Evolutionary conservation across 2,888 invertebrate genomes (phyloP).

Genomic region (Cerastoderma edule): DNA sequence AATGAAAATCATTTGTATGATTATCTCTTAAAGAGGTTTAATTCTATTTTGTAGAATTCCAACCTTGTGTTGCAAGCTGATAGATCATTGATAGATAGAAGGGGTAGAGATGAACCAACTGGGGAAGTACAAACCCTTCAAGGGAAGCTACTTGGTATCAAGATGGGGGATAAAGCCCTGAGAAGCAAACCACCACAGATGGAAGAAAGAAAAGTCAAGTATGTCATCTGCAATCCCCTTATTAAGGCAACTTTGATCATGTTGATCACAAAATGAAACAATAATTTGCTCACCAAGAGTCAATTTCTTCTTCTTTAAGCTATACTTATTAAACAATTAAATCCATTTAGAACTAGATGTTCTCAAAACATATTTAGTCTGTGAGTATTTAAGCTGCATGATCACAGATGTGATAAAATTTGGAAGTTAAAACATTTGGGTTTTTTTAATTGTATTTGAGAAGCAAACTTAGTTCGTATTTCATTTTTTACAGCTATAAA

Average conservation of each 20-base stretch:
- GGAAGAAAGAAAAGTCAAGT: conserved; percentile 97
- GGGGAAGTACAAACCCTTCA: conserved; percentile 98
- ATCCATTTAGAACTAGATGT: too few species aligned
- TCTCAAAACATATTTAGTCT: too few species aligned
- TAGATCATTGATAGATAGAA: conserved; percentile 96
- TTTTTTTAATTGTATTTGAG: too few species aligned
- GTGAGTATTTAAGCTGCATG: too few species aligned
- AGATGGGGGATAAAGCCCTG: conserved; percentile 98
- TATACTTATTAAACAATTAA: background rate
- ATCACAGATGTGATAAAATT: too few species aligned
- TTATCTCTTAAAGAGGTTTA: too few species aligned
- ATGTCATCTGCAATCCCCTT: conserved; percentile 58
- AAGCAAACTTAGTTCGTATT: too few species aligned
- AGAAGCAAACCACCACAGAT: conserved; percentile 96
- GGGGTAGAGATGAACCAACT: conserved; percentile 99
- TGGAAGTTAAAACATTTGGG: too few species aligned
- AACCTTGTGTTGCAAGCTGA: conserved; percentile 99
- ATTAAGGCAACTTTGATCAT: background rate
- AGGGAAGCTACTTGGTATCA: conserved; percentile 93
- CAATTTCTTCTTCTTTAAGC: background rate
- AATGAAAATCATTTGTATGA: too few species aligned
- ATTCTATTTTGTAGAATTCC: conserved; percentile 90
- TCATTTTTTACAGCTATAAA: too few species aligned
- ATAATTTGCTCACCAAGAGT: background rate
- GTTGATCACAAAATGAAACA: background rate